Evolutionary conservation across 1,140 invertebrate genomes (phyloP), one percentile per base, ranked within the genome.

Genomic region (Steinernema feltiae): DNA sequence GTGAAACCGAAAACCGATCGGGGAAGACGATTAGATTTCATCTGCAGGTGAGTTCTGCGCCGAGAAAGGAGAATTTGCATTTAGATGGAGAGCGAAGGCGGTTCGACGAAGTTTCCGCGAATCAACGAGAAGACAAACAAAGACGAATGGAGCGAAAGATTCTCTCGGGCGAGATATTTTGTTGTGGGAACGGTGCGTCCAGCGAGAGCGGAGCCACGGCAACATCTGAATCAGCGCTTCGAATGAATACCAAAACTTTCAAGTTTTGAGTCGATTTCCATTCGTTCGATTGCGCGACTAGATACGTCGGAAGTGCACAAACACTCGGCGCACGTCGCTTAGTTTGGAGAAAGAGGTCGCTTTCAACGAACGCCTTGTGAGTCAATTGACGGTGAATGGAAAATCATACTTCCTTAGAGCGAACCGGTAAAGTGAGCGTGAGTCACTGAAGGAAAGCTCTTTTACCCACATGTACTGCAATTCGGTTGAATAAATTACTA

Each of bases 21-120:
- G 24, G 15, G 3, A 3, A 63, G 53, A 12, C 53, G 53, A 63
- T 63, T 63, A 63, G 53, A 63, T 63, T 63, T 63, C 53, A 63
- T 63, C 53, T 27, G 12, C 53, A 63, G 53, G 53, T 63, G 53
- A 63, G 53, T 63, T 63, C 53, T 63, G 53, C 7, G 35, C 18
- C 18, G 35, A 41, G 7, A 41, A 41, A 41, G 7, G 18, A 41
- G 35, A 41, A 41, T 63, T 63, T 63, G 53, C 53, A 63, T 63
- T 63, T 63, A 63, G 53, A 63, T 63, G 24, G 24, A 15, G 53
- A 3, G 24, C 7, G 35, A 41, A 41, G 35, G 35, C 35, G 35
- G 7, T 41, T 41, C 7, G 24, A 63, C n/a, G n/a, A 63, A 63
- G 53, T 63, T 63, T 63, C 53, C 24, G 53, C 53, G 53, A 63